Evolutionary conservation across 1,140 invertebrate genomes (phyloP).

Genomic region (Ceratina calcarata): DNA sequence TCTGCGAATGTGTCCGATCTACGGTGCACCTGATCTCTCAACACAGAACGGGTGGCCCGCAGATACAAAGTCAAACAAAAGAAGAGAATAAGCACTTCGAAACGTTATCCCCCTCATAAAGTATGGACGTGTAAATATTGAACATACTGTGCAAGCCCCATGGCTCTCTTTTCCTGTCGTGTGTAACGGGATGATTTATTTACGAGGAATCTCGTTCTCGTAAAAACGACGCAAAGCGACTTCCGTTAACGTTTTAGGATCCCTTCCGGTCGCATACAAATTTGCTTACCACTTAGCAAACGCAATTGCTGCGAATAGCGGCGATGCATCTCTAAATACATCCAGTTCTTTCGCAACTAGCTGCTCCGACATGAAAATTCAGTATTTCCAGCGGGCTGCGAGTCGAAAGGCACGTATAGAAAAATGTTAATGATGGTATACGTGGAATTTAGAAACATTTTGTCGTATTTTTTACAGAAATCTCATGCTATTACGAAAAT

Average conservation of each 20-base stretch:
- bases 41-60: background rate
- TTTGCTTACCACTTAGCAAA: slow-evolving; percentile 31
- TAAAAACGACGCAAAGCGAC: background rate
- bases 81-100: slow-evolving; percentile 21
- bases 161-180: background rate
- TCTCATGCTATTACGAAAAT: no score
- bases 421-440: background rate
- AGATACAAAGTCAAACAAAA: slow-evolving; percentile 22
- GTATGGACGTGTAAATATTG: slow-evolving; percentile 42
- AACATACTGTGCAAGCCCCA: background rate
- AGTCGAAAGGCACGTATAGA: background rate
- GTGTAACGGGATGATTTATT: slow-evolving; percentile 25
- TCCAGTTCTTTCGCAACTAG: no score
- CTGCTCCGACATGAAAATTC: background rate
- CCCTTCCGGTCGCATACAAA: slow-evolving; percentile 42
- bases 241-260: slow-evolving; percentile 27
- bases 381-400: background rate
- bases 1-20: background rate
- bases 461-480: no score
- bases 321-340: background rate
- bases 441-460: no score
- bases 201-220: slow-evolving; percentile 4
- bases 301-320: slow-evolving; percentile 11
- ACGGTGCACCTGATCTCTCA: background rate
- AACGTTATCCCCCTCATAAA: slow-evolving; percentile 35